phyloP scores from a whole-genome alignment of 2,888 invertebrate species.

The Amiota communis region DNA sequence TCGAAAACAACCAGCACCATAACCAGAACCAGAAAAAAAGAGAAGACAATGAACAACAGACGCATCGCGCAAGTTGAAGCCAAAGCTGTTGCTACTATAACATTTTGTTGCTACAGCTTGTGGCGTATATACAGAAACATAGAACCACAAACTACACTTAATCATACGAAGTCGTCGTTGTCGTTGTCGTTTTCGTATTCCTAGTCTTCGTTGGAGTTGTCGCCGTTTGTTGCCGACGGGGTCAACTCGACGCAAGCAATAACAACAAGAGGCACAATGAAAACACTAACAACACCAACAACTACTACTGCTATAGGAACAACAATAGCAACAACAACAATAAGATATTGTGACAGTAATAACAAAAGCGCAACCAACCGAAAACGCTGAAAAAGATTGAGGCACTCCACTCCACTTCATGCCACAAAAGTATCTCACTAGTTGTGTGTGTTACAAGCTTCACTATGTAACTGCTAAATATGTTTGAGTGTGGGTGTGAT shows the following conservation, averaged over 20 bases:
- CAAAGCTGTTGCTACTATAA: constrained; percentile 1
- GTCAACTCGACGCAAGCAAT: background rate
- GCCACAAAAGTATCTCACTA: no score
- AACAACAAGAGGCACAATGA: background rate
- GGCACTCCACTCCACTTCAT: constrained; percentile 1
- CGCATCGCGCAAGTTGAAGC: background rate
- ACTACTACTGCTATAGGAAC: background rate
- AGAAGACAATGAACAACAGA: background rate
- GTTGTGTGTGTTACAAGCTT: no score
- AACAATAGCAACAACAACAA: background rate
- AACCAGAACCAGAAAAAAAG: background rate
- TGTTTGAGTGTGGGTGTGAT: constrained; percentile 9
- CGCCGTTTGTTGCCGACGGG: background rate
- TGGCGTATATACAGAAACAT: no score
- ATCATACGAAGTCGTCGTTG: constrained; percentile 57
- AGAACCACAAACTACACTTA: constrained; percentile 63
- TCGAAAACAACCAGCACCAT: background rate
- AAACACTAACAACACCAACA: background rate
- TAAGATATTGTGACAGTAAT: background rate
- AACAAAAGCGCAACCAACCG: constrained; percentile 9
- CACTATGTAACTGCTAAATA: no score
- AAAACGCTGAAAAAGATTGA: constrained; percentile 1
- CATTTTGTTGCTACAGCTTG: no score
- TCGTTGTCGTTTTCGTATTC: constrained; percentile 48
- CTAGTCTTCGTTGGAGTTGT: constrained; percentile 7